Base-by-base conservation (phyloP, 2,113 vertebrate genomes). In the Coturnix japonica region DNA sequence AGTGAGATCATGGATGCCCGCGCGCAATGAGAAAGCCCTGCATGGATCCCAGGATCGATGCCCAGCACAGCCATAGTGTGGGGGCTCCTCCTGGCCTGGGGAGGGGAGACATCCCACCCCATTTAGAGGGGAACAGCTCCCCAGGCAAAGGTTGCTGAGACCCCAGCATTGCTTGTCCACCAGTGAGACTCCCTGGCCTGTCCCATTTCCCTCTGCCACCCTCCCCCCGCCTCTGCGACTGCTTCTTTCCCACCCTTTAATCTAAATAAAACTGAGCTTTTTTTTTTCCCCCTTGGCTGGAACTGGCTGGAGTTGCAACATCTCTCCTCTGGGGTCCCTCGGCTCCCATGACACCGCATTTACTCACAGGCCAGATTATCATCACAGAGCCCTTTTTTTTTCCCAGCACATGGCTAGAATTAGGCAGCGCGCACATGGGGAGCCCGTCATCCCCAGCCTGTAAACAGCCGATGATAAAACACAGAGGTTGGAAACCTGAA, bases 331-430 rank as follows among this genome's bases (percentile, higher is more conserved):
- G 72, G 96, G 97, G 97, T 98, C 97, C 93, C 79, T 60, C 21
- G 56, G 95, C 97, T 98, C 98, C 97, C 98, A 98, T 97, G 98
- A 98, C 98, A 98, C 93, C 3, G 26, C 92, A 83, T 97, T 96
- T 96, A 97, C 94, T 95, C 97, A 96, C 90, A 95, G 92, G 91
- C 94, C 95, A 94, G 96, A 93, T 95, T 96, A 87, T 80, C 87
- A 86, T 74, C 78, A 96, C 85, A 92, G 92, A 94, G 85, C 85
- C 81, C 87, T 95, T 95, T 95, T 94, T 53, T 97, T 97, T 97
- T 96, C 97, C 91, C 96, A 86, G 94, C 73, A 95, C 87, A 93
- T 85, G 87, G 91, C 71, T 94, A 56, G 92, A 94, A 91, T 96
- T 91, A 91, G 75, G 82, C 95, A 84, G 93, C 69, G 81, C 56